Evolutionary conservation across 2,113 vertebrate species (phyloP), one percentile per base, ranked within the genome.

Genomic region (Alethe diademata): DNA sequence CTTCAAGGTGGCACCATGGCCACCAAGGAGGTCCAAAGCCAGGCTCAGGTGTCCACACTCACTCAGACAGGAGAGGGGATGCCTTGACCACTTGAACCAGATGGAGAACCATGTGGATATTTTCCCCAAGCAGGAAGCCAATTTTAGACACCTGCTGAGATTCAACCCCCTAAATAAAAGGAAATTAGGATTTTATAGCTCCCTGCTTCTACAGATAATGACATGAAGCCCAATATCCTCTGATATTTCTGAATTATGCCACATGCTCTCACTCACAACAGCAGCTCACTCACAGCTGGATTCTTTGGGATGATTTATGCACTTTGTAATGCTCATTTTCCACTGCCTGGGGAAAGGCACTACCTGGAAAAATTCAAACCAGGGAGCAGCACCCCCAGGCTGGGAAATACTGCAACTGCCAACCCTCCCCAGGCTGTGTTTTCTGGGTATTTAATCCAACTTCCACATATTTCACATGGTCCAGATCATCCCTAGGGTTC

Each of bases 221-320:
- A 40, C 56, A 50, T 6, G 61, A 84, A 91, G 8, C 69, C 42
- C 36, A 56, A 13, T 19, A 66, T 64, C 53, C 73, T 79, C 53
- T 62, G 51, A 24, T 48, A 74, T 53, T 62, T 40, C 66, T 0
- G 0, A 75, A 42, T 24, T 47, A 35, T 0, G 0, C 50, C 0
- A 0, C 1, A 1, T 45, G 86, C 43, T 33, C 42, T 48, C 11
- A 8, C 80, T 93, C 74, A 47, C 0, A 0, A 31, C 33, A 48
- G 79, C 74, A 60, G 62, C 65, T 36, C 38, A 23, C 42, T 73
- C 15, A 3, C 47, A 33, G 67, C 40, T 76, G 78, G 60, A 31
- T 51, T 66, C 76, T 58, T 14, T 7, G 4, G 50, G 54, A 38
- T 76, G 83, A 94, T 42, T 76, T 58, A 76, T 35, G 20, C 2